phyloP scores from a whole-genome alignment of 2,113 vertebrate genomes.

The Tylochromis polylepis region DNA sequence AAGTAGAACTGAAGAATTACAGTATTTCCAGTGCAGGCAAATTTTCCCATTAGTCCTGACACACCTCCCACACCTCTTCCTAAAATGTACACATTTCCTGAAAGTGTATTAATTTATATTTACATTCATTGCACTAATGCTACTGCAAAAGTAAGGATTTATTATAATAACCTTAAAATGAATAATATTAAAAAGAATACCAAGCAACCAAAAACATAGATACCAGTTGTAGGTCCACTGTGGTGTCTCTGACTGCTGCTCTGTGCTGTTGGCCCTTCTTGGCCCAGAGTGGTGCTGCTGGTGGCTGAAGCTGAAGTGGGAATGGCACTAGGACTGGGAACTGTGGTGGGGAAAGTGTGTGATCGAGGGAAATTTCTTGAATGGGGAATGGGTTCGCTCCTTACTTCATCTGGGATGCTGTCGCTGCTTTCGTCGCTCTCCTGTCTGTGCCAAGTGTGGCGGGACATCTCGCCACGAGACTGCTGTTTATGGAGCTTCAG shows the following conservation, averaged over 20 bases:
- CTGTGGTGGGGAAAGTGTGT: constrained; percentile 86
- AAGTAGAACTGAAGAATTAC: not conserved
- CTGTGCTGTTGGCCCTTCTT: constrained; percentile 75
- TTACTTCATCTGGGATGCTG: constrained; percentile 82
- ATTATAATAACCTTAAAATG: not conserved
- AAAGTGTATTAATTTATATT: not conserved
- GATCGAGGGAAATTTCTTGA: constrained; percentile 81
- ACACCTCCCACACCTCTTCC: not conserved
- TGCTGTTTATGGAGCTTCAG: constrained; percentile 93
- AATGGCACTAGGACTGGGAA: constrained; percentile 54
- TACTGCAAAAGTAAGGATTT: not conserved
- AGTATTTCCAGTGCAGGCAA: not conserved
- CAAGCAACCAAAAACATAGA: not conserved
- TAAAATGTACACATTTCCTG: not conserved
- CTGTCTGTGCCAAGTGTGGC: constrained; percentile 93
- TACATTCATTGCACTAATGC: not conserved
- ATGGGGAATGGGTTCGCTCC: constrained; percentile 42
- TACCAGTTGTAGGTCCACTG: constrained; percentile 80
- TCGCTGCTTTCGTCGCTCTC: constrained; percentile 95
- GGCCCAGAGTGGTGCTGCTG: constrained; percentile 24
- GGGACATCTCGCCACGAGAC: constrained; percentile 81
- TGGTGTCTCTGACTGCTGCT: constrained; percentile 76
- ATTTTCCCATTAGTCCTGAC: not conserved
- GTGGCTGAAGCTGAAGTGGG: constrained; percentile 50
- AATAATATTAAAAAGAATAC: not conserved